Percentiles rank a stretch among this genome's conserved stretches.
These are phyloP conservation scores for Brevipalpus yothersi DNA, from an alignment of 1,140 invertebrate species.

Conservation along the genomic window DNA sequence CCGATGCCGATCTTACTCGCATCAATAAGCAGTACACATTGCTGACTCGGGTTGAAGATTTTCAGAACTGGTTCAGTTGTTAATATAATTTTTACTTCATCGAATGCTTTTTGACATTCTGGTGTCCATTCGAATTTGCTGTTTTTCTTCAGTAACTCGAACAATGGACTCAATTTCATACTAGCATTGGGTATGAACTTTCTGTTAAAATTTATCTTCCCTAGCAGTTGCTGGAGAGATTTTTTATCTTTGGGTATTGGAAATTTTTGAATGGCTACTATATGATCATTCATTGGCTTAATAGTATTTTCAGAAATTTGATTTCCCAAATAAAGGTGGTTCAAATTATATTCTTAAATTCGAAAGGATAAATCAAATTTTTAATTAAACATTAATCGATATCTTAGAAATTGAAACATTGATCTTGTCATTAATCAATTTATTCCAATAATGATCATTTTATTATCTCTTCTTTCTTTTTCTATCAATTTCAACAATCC, in stretches of 20 bases:
- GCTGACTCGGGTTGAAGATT: background rate
- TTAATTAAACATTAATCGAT: no score
- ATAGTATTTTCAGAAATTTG: conserved; percentile 13
- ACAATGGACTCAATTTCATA: conserved; percentile 8
- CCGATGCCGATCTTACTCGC: conserved; percentile 4
- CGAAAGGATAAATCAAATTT: no score
- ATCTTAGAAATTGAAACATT: no score
- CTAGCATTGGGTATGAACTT: conserved; percentile 11
- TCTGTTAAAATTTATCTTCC: conserved; percentile 11
- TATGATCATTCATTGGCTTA: conserved; percentile 16
- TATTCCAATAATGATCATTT: no score
- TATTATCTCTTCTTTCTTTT: no score
- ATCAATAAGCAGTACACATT: background rate
- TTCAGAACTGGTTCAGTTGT: conserved; percentile 7
- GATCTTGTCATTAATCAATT: no score
- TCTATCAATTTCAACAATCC: no score
- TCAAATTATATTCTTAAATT: no score
- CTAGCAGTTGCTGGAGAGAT: conserved; percentile 15
- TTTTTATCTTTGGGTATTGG: conserved; percentile 12
- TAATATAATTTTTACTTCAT: conserved; percentile 19
- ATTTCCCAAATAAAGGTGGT: conserved; percentile 13
- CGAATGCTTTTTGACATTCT: conserved; percentile 16
- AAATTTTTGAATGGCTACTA: conserved; percentile 14
- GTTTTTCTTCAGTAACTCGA: conserved; percentile 11
- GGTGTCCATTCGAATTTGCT: conserved; percentile 3